Percentiles rank a stretch among this genome's conserved stretches.
Conservation (phyloP, 2,113 vertebrate species). For the Eretmochelys imbricata region DNA sequence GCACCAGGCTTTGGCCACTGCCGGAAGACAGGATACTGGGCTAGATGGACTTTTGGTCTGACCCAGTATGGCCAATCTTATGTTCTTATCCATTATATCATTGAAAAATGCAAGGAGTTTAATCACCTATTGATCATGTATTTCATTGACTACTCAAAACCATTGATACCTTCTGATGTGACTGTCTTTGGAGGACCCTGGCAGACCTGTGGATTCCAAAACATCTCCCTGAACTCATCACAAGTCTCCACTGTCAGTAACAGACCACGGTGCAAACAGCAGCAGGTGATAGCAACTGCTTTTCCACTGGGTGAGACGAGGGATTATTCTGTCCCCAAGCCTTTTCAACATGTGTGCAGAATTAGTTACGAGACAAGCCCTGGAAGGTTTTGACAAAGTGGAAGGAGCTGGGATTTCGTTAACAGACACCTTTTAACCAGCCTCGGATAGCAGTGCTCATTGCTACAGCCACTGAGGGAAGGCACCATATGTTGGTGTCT, state of each 20-base stretch:
- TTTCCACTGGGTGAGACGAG: background rate
- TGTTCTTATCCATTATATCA: background rate
- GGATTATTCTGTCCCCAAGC: background rate
- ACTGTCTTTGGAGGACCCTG: background rate
- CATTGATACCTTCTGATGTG: background rate
- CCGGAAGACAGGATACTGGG: too few relatives aligned
- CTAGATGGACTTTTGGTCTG: too few relatives aligned
- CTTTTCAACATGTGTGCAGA: background rate
- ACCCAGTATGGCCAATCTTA: too few relatives aligned
- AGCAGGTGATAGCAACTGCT: background rate
- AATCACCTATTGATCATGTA: background rate
- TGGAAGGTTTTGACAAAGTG: background rate
- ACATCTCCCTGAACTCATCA: background rate
- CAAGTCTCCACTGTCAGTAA: background rate
- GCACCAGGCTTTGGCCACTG: too few relatives aligned
- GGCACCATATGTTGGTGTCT: background rate
- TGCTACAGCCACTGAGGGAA: background rate
- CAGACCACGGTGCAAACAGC: background rate
- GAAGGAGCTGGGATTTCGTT: background rate
- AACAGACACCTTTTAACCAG: background rate
- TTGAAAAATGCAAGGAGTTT: background rate
- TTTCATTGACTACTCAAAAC: background rate
- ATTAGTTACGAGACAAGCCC: background rate
- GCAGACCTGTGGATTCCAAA: background rate
- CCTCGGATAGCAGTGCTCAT: background rate